Percentiles rank a stretch among this genome's conserved stretches.
Evolutionary conservation across 1,140 invertebrate species (phyloP).

Genomic region (Neodiprion lecontei): DNA sequence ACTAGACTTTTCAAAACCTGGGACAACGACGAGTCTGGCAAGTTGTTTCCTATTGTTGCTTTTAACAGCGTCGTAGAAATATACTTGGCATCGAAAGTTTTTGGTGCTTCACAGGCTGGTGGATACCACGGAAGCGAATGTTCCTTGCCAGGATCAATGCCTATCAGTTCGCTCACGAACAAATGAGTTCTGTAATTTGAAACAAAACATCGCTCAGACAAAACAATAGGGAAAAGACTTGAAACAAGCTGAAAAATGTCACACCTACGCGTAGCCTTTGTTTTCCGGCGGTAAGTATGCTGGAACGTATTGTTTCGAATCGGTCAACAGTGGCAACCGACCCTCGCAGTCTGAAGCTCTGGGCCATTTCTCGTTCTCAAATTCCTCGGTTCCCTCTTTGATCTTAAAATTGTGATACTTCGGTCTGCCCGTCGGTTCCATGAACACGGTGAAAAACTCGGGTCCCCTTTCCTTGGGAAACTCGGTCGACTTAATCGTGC

Average conservation of each 20-base stretch:
- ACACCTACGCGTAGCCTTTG: conserved; percentile 75
- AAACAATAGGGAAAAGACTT: conserved; percentile 18
- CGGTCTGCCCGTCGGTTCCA: conserved; percentile 37
- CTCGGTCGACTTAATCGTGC: not conserved
- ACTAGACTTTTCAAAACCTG: conserved; percentile 36
- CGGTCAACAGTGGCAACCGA: conserved; percentile 26
- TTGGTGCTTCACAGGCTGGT: conserved; percentile 67
- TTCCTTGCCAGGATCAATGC: conserved; percentile 65
- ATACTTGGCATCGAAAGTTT: conserved; percentile 55
- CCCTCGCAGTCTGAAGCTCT: conserved; percentile 38
- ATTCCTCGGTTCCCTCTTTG: conserved; percentile 33
- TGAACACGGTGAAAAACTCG: conserved; percentile 40
- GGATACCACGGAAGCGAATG: conserved; percentile 80
- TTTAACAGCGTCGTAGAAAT: conserved; percentile 46
- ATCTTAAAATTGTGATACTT: conserved; percentile 41
- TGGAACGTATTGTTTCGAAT: conserved; percentile 51
- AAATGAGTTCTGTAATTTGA: conserved; percentile 57
- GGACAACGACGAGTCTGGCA: conserved; percentile 37
- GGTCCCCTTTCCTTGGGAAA: conserved; percentile 13
- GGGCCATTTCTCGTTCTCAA: conserved; percentile 44
- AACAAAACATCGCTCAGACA: conserved; percentile 14
- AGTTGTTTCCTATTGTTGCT: conserved; percentile 27
- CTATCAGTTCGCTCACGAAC: conserved; percentile 67
- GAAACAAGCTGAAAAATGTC: conserved; percentile 10
- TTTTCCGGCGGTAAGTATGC: conserved; percentile 77